Base-by-base conservation (phyloP, 2,888 invertebrate species). In the Beris chalybata region DNA sequence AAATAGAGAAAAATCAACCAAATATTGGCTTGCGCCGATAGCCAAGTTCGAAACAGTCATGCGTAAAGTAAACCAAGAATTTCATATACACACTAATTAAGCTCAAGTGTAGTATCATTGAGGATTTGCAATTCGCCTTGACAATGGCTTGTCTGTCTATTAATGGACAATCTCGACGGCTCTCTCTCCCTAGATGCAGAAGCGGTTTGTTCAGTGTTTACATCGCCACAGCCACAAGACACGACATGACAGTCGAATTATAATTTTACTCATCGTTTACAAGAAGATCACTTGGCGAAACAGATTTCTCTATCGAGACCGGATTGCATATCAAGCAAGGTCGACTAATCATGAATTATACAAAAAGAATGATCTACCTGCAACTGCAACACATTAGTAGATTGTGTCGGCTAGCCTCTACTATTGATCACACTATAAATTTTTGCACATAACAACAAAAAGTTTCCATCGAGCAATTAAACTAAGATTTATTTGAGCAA, bases 131-230 rank as follows among this genome's bases (percentile, higher is more conserved):
- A 29, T 38, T 50, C 22, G 61, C 61, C 61, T 61, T 61, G 61
- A 61, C 61, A 61, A 61, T 61, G 61, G 61, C 38, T 47, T 52
- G 52, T 61, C 61, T 47, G 38, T 7, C 61, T 61, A 61, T 52
- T 61, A 61, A 61, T 61, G 61, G 43, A 61, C 31, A 38, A 50
- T 52, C 38, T 38, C 47, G 61, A n/a, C 50, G 38, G 6, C 50
- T 38, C 38, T 38, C 38, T 38, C 38, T 38, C 38, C 9, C 38
- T 7, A 38, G 38, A 5, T 7, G 5, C 38, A 38, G 38, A 38
- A 38, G 38, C 38, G 38, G 38, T 38, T 38, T 38, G 38, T 38
- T 38, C 38, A 9, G 38, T 38, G 38, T 38, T 9, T 38, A 38
- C 9, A 9, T 38, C 38, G 38, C 38, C 38, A 38, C 38, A 38